phyloP scores from a whole-genome alignment of 2,797 vertebrate species.

The Ptychadena robeensis region DNA sequence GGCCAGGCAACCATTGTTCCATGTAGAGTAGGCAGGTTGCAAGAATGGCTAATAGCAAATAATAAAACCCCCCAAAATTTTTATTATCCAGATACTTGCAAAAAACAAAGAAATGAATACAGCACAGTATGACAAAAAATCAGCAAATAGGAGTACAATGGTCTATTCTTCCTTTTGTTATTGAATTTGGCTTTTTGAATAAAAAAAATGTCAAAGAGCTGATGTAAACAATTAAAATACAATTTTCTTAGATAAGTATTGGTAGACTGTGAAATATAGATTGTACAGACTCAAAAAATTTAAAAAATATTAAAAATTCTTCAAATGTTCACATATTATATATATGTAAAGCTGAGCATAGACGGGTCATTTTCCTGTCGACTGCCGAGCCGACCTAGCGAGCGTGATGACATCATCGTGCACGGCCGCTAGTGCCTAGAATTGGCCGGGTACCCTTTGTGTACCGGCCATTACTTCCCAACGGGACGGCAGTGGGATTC shows the following conservation, averaged over 20 bases:
- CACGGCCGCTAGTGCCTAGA: no score
- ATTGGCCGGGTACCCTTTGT: no score
- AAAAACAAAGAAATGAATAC: not conserved
- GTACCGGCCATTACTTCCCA: no score
- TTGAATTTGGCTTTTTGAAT: not conserved
- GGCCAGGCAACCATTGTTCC: not conserved
- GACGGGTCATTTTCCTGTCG: no score
- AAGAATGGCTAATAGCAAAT: not conserved
- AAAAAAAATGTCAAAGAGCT: not conserved
- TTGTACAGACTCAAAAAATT: not conserved
- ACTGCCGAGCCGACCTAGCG: no score
- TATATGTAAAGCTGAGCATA: no score
- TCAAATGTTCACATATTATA: no score
- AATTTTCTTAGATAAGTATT: not conserved
- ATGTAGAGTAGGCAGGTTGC: not conserved
- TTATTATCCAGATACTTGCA: not conserved
- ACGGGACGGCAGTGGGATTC: no score
- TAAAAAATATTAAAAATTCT: no score
- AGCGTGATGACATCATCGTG: no score
- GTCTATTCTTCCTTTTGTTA: not conserved
- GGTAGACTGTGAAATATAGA: not conserved
- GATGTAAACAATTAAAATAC: not conserved
- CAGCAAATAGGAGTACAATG: not conserved
- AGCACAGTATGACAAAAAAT: not conserved
- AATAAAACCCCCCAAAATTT: not conserved